Conservation (phyloP, 1,140 invertebrate genomes). For the Protaetia brevitarsis region DNA sequence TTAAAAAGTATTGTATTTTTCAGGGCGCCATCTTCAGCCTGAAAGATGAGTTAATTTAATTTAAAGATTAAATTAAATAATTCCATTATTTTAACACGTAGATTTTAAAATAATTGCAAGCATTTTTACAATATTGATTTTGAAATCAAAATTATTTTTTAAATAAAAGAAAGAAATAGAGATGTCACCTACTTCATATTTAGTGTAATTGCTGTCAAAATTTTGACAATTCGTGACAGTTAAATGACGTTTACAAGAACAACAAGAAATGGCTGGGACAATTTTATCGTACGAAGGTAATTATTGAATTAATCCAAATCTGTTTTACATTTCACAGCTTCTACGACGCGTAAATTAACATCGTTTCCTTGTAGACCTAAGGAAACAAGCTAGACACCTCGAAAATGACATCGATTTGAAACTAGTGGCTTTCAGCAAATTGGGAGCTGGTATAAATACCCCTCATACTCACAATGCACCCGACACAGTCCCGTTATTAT, state of each 20-base stretch:
- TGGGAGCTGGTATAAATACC: slow-evolving; percentile 69
- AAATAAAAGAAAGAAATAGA: too few species aligned
- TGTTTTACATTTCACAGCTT: neutral
- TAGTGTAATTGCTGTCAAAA: too few species aligned
- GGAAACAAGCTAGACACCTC: slow-evolving; percentile 87
- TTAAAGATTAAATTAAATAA: too few species aligned
- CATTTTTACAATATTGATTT: too few species aligned
- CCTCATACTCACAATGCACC: slow-evolving; percentile 50
- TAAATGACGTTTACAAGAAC: slow-evolving; percentile 14
- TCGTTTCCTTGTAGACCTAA: slow-evolving; percentile 66
- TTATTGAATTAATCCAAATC: neutral
- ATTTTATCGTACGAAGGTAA: slow-evolving; percentile 6
- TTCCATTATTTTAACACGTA: too few species aligned
- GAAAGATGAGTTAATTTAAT: too few species aligned
- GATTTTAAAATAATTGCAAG: too few species aligned
- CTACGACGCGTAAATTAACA: neutral
- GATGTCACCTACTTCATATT: neutral
- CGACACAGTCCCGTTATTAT: slow-evolving; percentile 79
- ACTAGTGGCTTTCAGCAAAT: slow-evolving; percentile 91
- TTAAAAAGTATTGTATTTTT: too few species aligned
- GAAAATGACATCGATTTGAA: slow-evolving; percentile 98
- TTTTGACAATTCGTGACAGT: neutral
- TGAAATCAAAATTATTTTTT: too few species aligned
- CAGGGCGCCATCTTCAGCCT: too few species aligned
- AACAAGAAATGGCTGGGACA: slow-evolving; percentile 10